Conservation (phyloP, 2,888 invertebrate genomes). For the Malacosoma neustria region DNA sequence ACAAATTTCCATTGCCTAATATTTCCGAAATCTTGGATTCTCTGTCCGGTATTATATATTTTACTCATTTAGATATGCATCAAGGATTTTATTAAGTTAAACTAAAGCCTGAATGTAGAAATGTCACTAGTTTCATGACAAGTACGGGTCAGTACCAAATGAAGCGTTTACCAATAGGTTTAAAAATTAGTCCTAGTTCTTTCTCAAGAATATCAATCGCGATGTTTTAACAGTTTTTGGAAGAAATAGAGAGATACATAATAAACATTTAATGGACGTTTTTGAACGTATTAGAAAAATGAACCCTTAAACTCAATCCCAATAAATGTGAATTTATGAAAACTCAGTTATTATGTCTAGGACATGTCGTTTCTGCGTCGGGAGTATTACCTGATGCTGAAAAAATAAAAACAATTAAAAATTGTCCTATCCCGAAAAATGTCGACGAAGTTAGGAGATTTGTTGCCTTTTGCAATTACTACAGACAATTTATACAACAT, state of each 20-base stretch:
- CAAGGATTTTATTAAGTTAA: slow-evolving; percentile 10
- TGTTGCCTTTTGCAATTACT: too few relatives aligned
- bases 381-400: too few relatives aligned
- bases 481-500: too few relatives aligned
- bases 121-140: slow-evolving; percentile 12
- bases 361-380: too few relatives aligned
- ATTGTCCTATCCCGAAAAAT: too few relatives aligned
- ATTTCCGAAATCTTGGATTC: slow-evolving; percentile 14
- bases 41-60: slow-evolving; percentile 10
- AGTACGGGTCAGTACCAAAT: slow-evolving; percentile 11
- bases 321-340: too few relatives aligned
- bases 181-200: slow-evolving; percentile 10
- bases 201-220: slow-evolving; percentile 10
- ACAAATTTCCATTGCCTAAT: slow-evolving; percentile 13
- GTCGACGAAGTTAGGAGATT: too few relatives aligned
- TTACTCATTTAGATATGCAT: slow-evolving; percentile 9
- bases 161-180: slow-evolving; percentile 12
- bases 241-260: neutral
- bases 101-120: slow-evolving; percentile 7
- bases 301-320: too few relatives aligned
- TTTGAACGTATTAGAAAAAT: too few relatives aligned
- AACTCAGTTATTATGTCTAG: too few relatives aligned
- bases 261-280: too few relatives aligned
- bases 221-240: slow-evolving; percentile 3
- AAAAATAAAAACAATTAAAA: too few relatives aligned